Conservation (phyloP, 2,888 invertebrate species). For the Rhagium mordax region DNA sequence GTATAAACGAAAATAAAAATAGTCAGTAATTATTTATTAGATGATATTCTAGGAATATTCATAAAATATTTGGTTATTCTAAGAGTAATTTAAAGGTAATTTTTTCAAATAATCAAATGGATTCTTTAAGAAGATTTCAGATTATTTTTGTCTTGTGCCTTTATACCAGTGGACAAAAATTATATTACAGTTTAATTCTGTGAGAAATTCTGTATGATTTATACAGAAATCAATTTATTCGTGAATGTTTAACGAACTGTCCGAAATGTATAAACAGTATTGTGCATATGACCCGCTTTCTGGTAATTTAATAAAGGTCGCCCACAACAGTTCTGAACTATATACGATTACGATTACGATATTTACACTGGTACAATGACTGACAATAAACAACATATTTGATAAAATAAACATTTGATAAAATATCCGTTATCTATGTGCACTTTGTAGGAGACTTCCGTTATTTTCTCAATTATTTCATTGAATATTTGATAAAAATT, state of each 20-base stretch:
- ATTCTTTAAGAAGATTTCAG: no score
- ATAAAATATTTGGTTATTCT: no score
- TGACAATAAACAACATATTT: neutral
- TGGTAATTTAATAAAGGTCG: neutral
- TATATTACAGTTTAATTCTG: no score
- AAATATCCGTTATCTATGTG: neutral
- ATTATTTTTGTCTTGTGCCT: no score
- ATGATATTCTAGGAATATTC: no score
- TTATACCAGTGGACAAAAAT: no score
- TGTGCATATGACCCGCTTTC: neutral
- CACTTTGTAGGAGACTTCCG: neutral
- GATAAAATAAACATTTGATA: no score
- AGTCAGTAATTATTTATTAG: no score
- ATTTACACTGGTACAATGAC: neutral
- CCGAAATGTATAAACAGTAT: neutral
- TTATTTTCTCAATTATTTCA: neutral
- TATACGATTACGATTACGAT: neutral
- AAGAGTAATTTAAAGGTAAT: no score
- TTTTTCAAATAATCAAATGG: no score
- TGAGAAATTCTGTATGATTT: neutral
- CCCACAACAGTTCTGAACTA: neutral
- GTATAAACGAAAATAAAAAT: no score
- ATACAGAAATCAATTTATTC: no score
- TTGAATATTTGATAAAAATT: neutral
- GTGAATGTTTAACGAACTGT: neutral